Conservation (phyloP, 2,797 vertebrate genomes). For the Streptopelia turtur region DNA sequence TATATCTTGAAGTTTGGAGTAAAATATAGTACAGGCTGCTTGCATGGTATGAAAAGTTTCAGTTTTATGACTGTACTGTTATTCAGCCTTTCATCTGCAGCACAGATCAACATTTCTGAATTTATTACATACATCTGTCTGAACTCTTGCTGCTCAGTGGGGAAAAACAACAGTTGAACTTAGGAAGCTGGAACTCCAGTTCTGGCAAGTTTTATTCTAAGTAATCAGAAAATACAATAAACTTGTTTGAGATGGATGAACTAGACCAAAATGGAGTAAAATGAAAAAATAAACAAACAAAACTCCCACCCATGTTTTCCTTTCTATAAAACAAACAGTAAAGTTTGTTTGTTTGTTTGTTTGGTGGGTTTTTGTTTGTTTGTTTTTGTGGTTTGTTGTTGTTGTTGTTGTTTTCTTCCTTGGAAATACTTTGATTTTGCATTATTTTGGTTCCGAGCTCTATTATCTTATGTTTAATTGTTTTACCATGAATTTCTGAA, state of each 20-base stretch:
- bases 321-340: neutral
- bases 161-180: conserved; percentile 48
- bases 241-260: neutral
- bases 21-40: conserved; percentile 37
- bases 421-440: neutral
- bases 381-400: no score
- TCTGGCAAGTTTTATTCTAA: neutral
- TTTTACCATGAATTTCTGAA: neutral
- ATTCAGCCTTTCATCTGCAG: conserved; percentile 78
- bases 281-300: neutral
- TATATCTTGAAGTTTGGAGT: conserved; percentile 77
- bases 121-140: conserved; percentile 80
- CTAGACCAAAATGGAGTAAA: neutral
- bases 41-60: conserved; percentile 72
- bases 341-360: neutral
- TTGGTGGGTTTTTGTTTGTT: no score
- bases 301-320: neutral
- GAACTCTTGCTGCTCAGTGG: conserved; percentile 65
- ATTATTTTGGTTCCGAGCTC: neutral
- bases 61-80: conserved; percentile 61
- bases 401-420: no score
- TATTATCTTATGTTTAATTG: neutral
- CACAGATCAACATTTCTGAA: conserved; percentile 69
- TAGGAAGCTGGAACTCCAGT: conserved; percentile 10
- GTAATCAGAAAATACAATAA: neutral